Conservation (phyloP, 2,888 invertebrate species). For the Eupeodes luniger region DNA sequence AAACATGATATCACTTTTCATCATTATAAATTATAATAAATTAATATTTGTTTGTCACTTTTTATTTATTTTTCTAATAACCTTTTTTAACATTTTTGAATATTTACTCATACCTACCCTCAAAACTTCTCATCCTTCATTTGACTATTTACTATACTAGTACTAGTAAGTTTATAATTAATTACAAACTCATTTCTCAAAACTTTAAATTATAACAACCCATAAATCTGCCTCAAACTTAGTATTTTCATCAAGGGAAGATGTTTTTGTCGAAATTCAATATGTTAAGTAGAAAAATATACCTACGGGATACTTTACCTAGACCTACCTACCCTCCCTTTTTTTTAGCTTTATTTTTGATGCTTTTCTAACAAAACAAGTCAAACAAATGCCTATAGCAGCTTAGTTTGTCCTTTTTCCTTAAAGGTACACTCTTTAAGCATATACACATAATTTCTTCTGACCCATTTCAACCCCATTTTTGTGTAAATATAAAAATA, state of each 20-base stretch:
- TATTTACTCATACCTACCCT: no score
- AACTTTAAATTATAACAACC: slow-evolving; percentile 13
- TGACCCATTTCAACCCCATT: slow-evolving; percentile 47
- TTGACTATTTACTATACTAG: no score
- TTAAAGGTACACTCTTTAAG: not conserved
- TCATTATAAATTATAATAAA: no score
- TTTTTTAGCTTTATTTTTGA: not conserved
- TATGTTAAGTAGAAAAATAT: slow-evolving; percentile 25
- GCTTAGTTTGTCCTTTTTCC: slow-evolving; percentile 18
- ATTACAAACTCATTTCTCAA: slow-evolving; percentile 43
- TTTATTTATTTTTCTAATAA: not conserved
- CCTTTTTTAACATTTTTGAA: not conserved
- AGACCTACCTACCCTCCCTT: not conserved
- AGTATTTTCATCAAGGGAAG: slow-evolving; percentile 9
- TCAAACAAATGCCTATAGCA: slow-evolving; percentile 36
- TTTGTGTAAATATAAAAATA: not conserved
- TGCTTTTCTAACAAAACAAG: not conserved
- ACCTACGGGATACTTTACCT: no score
- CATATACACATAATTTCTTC: not conserved
- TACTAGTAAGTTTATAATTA: slow-evolving; percentile 24
- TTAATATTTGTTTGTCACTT: no score
- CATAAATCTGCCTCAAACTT: slow-evolving; percentile 24
- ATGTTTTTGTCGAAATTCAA: slow-evolving; percentile 25
- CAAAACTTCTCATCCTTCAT: no score
- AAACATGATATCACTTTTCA: no score